Conservation (phyloP, 2,888 invertebrate genomes). For the Ecdyonurus torrentis region DNA sequence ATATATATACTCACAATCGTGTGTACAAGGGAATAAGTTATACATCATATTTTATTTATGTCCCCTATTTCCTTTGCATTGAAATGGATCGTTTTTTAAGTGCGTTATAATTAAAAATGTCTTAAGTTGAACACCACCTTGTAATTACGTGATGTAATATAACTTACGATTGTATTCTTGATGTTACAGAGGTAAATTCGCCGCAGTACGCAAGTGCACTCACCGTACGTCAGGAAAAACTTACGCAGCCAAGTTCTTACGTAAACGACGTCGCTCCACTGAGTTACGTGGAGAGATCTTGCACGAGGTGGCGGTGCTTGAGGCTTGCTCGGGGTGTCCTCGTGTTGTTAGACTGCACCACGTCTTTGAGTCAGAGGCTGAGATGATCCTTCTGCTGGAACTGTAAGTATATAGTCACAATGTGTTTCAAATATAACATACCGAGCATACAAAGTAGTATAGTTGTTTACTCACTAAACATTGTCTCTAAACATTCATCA, state of each 20-base stretch:
- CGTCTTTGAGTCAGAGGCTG: conserved; percentile 38
- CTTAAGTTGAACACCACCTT: too few species aligned
- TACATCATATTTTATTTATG: too few species aligned
- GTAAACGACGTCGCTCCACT: conserved; percentile 26
- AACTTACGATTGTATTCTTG: not conserved
- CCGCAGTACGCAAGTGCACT: conserved; percentile 27
- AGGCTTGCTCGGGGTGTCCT: conserved; percentile 33
- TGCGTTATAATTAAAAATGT: too few species aligned
- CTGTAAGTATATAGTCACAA: conserved; percentile 36
- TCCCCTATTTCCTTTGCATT: too few species aligned
- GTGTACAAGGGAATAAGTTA: too few species aligned
- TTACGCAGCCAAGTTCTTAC: conserved; percentile 30
- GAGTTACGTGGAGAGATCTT: conserved; percentile 34
- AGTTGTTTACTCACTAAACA: too few species aligned
- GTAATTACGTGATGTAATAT: not conserved
- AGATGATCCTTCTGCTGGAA: conserved; percentile 41
- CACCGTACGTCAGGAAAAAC: conserved; percentile 23
- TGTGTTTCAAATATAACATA: too few species aligned
- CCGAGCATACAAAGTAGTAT: too few species aligned
- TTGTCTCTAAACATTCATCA: too few species aligned
- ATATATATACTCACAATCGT: too few species aligned
- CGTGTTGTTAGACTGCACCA: conserved; percentile 38
- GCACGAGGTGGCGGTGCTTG: conserved; percentile 36
- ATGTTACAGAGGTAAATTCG: conserved; percentile 32
- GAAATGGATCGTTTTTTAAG: too few species aligned